Evolutionary conservation across 2,797 vertebrate species (phyloP).

Genomic region (Melanotaenia pygmaea): DNA sequence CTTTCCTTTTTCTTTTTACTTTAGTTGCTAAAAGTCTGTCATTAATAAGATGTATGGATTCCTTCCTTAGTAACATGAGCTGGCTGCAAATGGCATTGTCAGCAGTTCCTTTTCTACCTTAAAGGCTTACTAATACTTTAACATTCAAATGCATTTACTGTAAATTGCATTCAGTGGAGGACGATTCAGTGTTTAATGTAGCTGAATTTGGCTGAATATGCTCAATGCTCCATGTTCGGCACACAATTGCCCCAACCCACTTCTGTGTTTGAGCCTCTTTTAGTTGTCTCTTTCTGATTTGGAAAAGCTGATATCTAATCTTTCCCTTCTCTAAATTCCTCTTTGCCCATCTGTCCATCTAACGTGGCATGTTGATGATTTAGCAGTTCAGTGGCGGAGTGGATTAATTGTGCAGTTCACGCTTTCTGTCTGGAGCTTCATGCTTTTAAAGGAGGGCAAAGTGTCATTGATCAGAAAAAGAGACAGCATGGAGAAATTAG

Average conservation of each 20-base stretch:
- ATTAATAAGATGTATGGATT: slow-evolving; percentile 15
- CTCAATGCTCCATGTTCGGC: neutral
- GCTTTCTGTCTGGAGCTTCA: slow-evolving; percentile 48
- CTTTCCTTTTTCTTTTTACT: neutral
- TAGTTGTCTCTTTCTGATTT: slow-evolving; percentile 10
- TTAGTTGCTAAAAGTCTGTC: slow-evolving; percentile 20
- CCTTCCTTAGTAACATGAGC: slow-evolving; percentile 6
- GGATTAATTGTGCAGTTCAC: slow-evolving; percentile 65
- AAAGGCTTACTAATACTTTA: slow-evolving; percentile 3
- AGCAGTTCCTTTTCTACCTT: slow-evolving; percentile 8
- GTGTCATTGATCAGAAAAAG: slow-evolving; percentile 64
- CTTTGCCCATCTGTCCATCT: slow-evolving; percentile 15
- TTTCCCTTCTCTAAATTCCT: slow-evolving; percentile 16
- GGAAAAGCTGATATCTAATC: slow-evolving; percentile 21
- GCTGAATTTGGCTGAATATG: neutral
- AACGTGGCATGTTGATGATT: slow-evolving; percentile 54
- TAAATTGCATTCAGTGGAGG: slow-evolving; percentile 12
- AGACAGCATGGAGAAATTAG: slow-evolving; percentile 59
- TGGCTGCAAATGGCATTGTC: neutral
- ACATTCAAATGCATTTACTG: slow-evolving; percentile 17
- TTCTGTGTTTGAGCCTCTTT: slow-evolving; percentile 7
- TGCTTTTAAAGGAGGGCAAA: slow-evolving; percentile 56
- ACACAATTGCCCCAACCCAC: neutral
- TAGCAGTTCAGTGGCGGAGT: slow-evolving; percentile 40
- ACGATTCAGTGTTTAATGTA: slow-evolving; percentile 16